Evolutionary conservation across 64 coral and sea anemone species (phyloP).

Genomic region (Trachythela sp.): DNA sequence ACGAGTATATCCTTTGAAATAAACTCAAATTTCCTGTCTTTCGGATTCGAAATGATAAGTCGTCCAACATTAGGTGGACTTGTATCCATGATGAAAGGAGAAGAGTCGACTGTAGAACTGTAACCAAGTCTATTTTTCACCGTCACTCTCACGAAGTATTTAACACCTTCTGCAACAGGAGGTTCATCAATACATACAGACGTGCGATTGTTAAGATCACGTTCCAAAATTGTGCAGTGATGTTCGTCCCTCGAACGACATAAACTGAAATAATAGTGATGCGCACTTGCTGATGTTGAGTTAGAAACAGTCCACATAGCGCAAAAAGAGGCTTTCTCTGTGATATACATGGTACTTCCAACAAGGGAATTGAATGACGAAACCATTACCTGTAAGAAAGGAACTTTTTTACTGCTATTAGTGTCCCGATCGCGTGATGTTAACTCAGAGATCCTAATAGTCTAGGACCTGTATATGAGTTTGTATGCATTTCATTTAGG

Average conservation of each 20-base stretch:
- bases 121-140: not conserved
- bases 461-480: no score
- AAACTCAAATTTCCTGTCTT: conserved; percentile 18
- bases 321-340: not conserved
- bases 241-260: not conserved
- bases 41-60: not conserved
- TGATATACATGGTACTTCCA: not conserved
- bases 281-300: not conserved
- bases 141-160: not conserved
- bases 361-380: not conserved
- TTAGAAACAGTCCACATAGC: not conserved
- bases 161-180: not conserved
- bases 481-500: no score
- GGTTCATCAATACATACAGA: not conserved
- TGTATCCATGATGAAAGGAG: not conserved
- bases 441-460: no score
- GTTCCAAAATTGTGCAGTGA: not conserved
- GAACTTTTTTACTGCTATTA: no score
- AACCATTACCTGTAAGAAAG: not conserved
- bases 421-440: no score
- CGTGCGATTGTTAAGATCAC: not conserved
- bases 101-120: not conserved
- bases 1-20: conserved; percentile 48
- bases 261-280: not conserved
- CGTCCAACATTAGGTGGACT: not conserved